Conservation (phyloP, 2,113 vertebrate species). For the Solea solea region DNA sequence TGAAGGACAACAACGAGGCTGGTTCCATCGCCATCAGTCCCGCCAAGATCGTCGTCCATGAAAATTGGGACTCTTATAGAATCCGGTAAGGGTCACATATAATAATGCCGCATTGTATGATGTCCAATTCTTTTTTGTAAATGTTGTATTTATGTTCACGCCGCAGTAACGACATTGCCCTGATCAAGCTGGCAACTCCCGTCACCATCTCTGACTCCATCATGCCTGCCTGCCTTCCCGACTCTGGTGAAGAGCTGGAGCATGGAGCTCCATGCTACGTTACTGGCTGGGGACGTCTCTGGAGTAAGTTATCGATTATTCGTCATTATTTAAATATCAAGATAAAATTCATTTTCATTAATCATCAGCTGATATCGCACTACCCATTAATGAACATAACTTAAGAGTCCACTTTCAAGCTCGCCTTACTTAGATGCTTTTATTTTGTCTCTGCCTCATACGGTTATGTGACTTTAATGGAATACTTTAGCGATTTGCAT, state of each 20-base stretch:
- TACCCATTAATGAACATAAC: neutral
- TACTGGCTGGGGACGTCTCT: conserved; percentile 92
- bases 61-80: conserved; percentile 81
- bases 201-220: conserved; percentile 77
- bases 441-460: too few relatives aligned
- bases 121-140: neutral
- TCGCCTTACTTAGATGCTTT: too few relatives aligned
- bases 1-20: conserved; percentile 63
- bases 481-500: too few relatives aligned
- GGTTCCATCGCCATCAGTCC: conserved; percentile 79
- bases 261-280: conserved; percentile 83
- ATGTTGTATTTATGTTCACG: conserved; percentile 8
- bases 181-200: conserved; percentile 84
- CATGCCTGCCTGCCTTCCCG: conserved; percentile 85
- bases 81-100: conserved; percentile 69
- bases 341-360: neutral
- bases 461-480: too few relatives aligned
- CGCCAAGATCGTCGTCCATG: conserved; percentile 80
- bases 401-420: neutral
- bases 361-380: neutral
- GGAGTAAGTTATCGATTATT: conserved; percentile 84
- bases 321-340: neutral
- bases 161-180: conserved; percentile 90
- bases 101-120: neutral
- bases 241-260: conserved; percentile 59